phyloP scores from a whole-genome alignment of 2,888 invertebrate genomes.

The Neuroscelio doddi region DNA sequence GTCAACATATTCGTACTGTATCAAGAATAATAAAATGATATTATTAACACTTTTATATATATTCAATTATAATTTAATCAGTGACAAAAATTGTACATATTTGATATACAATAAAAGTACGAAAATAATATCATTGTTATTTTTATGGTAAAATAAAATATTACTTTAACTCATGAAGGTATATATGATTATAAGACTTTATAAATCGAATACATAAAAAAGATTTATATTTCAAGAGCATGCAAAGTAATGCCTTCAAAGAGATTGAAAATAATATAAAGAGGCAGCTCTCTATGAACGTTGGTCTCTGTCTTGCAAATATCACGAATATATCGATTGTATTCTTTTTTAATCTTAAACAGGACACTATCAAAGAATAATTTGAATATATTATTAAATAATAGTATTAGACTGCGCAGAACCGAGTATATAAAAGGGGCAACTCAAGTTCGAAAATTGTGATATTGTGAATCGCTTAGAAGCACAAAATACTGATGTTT shows the following conservation, averaged over 20 bases:
- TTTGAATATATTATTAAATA: conserved; percentile 64
- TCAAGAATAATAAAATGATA: no score
- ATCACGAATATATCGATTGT: no score
- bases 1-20: no score
- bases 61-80: no score
- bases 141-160: no score
- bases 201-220: conserved; percentile 38
- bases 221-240: conserved; percentile 43
- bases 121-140: no score
- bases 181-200: conserved; percentile 3
- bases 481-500: conserved; percentile 46
- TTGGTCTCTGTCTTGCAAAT: conserved; percentile 12
- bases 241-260: conserved; percentile 46
- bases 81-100: no score
- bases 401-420: conserved; percentile 50
- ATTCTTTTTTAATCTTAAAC: conserved; percentile 35
- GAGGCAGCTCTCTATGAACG: conserved; percentile 50
- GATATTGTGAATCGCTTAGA: conserved; percentile 35
- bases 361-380: conserved; percentile 36
- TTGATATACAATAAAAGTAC: no score
- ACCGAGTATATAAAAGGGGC: conserved; percentile 50
- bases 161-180: no score
- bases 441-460: conserved; percentile 22
- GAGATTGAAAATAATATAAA: conserved; percentile 49
- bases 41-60: no score